Conservation (phyloP, 2,888 invertebrate genomes). For the Heliconius ismenius region DNA sequence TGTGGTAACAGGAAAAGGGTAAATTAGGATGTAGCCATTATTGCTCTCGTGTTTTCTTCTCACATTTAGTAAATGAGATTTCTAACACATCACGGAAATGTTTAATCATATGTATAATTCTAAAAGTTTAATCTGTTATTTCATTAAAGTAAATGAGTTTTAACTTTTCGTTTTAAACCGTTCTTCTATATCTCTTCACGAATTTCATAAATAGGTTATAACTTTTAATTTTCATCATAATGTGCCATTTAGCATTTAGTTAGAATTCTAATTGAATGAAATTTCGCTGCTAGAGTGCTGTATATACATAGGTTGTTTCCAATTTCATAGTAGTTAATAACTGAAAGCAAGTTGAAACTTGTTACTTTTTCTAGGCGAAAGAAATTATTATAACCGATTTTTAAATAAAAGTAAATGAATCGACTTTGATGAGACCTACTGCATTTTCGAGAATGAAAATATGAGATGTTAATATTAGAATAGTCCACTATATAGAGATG, state of each 20-base stretch:
- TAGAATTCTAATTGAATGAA: background rate
- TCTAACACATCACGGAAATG: background rate
- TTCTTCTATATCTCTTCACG: background rate
- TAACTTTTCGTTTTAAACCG: too few relatives aligned
- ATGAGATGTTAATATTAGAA: background rate
- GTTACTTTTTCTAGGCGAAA: background rate
- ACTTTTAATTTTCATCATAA: background rate
- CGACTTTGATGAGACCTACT: too few relatives aligned
- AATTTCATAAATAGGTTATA: background rate
- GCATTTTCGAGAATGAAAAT: background rate
- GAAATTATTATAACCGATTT: background rate
- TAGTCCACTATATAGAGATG: background rate
- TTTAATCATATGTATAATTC: background rate
- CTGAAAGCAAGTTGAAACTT: background rate
- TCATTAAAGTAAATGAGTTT: background rate
- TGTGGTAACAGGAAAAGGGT: slow-evolving; percentile 6
- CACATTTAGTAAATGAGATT: slow-evolving; percentile 1
- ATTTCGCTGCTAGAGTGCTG: too few relatives aligned
- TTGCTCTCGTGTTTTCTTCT: background rate
- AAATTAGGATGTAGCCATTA: slow-evolving; percentile 12
- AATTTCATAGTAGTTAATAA: too few relatives aligned
- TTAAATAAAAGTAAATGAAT: background rate
- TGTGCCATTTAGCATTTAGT: background rate
- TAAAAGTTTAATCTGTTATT: background rate
- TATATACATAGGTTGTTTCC: background rate